Evolutionary conservation across 2,113 vertebrate species (phyloP).

Genomic region (Falcunculus frontatus): DNA sequence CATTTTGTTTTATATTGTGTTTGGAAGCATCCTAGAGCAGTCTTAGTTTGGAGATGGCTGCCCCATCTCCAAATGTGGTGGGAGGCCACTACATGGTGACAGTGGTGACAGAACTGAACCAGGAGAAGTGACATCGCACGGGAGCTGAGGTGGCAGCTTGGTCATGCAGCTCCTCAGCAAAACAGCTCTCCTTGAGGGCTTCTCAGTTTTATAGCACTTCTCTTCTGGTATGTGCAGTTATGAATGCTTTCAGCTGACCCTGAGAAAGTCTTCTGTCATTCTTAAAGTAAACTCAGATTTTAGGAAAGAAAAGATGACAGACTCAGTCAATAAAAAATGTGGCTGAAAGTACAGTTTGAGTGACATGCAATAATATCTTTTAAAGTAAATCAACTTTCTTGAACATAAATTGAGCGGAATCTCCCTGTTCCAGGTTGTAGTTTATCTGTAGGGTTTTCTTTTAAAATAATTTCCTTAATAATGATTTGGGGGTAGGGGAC

Average conservation of each 20-base stretch:
- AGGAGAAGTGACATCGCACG: fast-evolving
- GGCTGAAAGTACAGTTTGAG: neutral
- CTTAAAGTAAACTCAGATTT: neutral
- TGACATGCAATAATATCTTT: neutral
- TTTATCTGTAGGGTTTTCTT: slow-evolving; percentile 40
- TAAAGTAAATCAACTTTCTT: neutral
- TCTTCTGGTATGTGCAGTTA: neutral
- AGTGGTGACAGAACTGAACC: neutral
- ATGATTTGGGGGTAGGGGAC: neutral
- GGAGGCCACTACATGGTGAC: fast-evolving
- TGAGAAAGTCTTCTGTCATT: neutral
- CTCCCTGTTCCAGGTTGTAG: neutral
- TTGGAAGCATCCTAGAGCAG: neutral
- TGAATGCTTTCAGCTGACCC: neutral
- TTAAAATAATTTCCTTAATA: slow-evolving; percentile 5
- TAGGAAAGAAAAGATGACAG: neutral
- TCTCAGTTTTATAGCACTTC: neutral
- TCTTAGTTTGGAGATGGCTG: neutral
- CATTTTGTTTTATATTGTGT: neutral
- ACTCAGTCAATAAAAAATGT: neutral
- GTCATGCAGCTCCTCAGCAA: neutral
- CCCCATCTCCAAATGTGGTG: no score
- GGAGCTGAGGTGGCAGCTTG: neutral
- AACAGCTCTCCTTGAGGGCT: neutral
- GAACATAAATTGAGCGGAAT: neutral